phyloP scores from a whole-genome alignment of 2,888 invertebrate genomes.

The Tromatobia lineatoria region DNA sequence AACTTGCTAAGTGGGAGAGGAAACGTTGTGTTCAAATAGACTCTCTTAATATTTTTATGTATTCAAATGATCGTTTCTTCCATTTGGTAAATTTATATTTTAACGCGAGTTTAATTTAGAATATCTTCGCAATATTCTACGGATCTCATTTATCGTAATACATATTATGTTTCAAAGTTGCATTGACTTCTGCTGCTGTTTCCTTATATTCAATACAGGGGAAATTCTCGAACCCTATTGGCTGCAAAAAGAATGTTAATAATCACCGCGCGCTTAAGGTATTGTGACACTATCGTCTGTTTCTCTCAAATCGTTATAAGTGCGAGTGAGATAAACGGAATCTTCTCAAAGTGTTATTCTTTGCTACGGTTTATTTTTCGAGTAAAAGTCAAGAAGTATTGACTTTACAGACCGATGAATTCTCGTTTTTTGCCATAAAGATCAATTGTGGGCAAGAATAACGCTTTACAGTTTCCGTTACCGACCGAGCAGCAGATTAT shows the following conservation, averaged over 20 bases:
- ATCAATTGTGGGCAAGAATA: too few species aligned
- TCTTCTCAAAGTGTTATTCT: too few species aligned
- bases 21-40: slow-evolving; percentile 55
- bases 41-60: neutral
- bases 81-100: neutral
- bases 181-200: slow-evolving; percentile 49
- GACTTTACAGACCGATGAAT: too few species aligned
- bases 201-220: neutral
- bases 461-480: too few species aligned
- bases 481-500: too few species aligned
- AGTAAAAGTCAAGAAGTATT: too few species aligned
- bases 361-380: too few species aligned
- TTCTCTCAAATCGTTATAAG: too few species aligned
- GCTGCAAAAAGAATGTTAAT: neutral
- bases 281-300: too few species aligned
- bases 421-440: too few species aligned
- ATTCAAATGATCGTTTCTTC: neutral
- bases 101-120: slow-evolving; percentile 3
- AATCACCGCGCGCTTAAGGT: too few species aligned
- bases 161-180: neutral
- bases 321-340: too few species aligned
- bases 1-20: slow-evolving; percentile 66
- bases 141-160: neutral
- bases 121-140: neutral
- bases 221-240: slow-evolving; percentile 9